Percentiles rank a stretch among this genome's conserved stretches.
These are phyloP conservation scores for Bombus vancouverensis DNA, from an alignment of 1,140 invertebrate species.

Conservation along the genomic window DNA sequence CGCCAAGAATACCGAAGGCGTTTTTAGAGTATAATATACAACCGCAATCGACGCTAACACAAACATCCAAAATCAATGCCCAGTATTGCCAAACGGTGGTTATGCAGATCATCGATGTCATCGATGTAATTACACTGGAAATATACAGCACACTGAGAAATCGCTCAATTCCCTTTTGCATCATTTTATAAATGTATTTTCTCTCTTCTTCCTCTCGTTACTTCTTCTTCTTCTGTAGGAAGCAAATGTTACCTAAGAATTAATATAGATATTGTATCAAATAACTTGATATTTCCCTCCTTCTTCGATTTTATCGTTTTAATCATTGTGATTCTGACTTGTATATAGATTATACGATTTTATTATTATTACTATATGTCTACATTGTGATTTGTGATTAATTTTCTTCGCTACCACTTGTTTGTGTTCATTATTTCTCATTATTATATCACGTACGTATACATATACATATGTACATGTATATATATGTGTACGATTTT, in stretches of 20 bases:
- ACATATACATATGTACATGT: no score
- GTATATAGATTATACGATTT: background rate
- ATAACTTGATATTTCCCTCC: background rate
- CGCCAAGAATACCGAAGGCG: conserved; percentile 85
- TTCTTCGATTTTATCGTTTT: background rate
- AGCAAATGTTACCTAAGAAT: background rate
- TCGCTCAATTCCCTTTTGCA: conserved; percentile 80
- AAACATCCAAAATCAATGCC: conserved; percentile 85
- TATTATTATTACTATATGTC: background rate
- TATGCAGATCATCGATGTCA: conserved; percentile 83
- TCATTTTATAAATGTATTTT: conserved; percentile 63
- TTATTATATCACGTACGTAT: no score
- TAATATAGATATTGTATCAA: background rate
- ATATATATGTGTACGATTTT: no score
- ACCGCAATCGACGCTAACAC: conserved; percentile 85
- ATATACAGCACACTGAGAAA: conserved; percentile 83
- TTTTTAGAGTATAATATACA: conserved; percentile 86
- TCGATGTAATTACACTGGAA: conserved; percentile 80
- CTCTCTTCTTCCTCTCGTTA: background rate
- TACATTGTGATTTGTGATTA: no score
- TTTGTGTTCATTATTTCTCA: no score
- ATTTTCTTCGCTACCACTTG: no score
- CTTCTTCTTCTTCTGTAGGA: background rate
- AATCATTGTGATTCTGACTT: background rate
- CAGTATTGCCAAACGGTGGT: conserved; percentile 86